Evolutionary conservation across 1,140 invertebrate genomes (phyloP).

Genomic region (Rhagoletis zephyria): DNA sequence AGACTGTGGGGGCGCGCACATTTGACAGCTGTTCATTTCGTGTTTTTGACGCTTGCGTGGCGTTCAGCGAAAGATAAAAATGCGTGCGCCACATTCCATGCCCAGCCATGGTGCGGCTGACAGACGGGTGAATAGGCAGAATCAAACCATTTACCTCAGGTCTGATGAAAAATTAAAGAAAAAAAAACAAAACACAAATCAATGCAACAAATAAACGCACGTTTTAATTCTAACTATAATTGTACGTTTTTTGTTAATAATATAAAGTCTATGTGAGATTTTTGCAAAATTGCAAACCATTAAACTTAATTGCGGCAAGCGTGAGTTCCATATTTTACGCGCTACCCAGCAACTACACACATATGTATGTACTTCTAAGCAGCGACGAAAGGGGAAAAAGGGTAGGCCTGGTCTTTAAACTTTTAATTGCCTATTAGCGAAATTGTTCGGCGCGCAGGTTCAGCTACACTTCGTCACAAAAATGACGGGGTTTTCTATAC

Average conservation of each 20-base stretch:
- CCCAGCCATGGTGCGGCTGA: not conserved
- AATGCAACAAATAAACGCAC: not conserved
- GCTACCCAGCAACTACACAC: not conserved
- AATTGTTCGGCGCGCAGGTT: not conserved
- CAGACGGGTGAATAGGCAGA: not conserved
- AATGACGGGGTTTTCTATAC: too few relatives aligned
- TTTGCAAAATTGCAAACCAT: not conserved
- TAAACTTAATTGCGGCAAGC: constrained; percentile 14
- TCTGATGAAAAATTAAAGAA: not conserved
- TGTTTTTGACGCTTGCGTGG: not conserved
- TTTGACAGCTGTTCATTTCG: constrained; percentile 20
- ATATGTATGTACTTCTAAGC: not conserved
- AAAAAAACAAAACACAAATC: not conserved
- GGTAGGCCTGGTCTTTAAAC: not conserved
- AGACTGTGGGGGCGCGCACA: constrained; percentile 1
- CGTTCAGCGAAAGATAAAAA: not conserved
- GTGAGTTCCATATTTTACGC: not conserved
- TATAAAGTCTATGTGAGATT: constrained; percentile 11
- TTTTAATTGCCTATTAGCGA: not conserved
- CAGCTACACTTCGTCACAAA: not conserved
- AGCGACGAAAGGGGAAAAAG: not conserved
- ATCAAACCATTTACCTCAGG: not conserved
- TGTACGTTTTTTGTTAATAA: not conserved
- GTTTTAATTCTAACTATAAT: not conserved
- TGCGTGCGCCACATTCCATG: not conserved